Base-by-base conservation (phyloP, 2,797 vertebrate species). In the Sebastes dallii region DNA sequence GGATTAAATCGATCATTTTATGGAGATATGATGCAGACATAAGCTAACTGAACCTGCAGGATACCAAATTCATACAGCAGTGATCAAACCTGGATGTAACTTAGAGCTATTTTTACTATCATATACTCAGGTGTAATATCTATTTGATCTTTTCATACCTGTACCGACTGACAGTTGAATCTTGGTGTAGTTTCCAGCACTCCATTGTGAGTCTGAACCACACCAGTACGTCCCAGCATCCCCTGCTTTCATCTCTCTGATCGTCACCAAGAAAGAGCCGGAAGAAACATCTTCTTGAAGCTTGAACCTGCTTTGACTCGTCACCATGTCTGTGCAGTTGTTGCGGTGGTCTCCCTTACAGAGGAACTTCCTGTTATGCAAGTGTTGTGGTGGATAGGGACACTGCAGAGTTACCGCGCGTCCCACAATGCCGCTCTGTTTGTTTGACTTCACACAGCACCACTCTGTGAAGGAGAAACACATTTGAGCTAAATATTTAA, bases 161-260 rank as follows among this genome's bases (percentile, higher is more conserved):
- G 74, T 64, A 88, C 88, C 81, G 6, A 80, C 66, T 56, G 83
- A 78, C 52, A 93, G 87, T 0, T 81, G 77, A 24, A 92, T 78
- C 58, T 79, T 69, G 16, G 59, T 77, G 66, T 86, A 91, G 24
- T 73, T 62, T 22, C 18, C 83, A 27, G 2, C 2, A 1, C 16
- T 66, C 66, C 75, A 81, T 11, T 34, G 11, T 16, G 46, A 5
- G 67, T 91, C 71, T 22, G 86, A 71, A 0, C 77, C 85, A 77
- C 92, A 93, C 87, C 84, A 80, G 87, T 91, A 94, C 27, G 39
- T 86, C 77, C 88, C 91, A 70, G 64, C 58, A 77, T 94, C 93
- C 0, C 25, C 24, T 77, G 8, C 22, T 76, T 29, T 77, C 58
- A 94, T 58, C 29, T 81, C 36, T n/a, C n/a, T 59, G 79, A 91